Evolutionary conservation across 2,797 vertebrate species (phyloP).

Genomic region (Semotilus atromaculatus): DNA sequence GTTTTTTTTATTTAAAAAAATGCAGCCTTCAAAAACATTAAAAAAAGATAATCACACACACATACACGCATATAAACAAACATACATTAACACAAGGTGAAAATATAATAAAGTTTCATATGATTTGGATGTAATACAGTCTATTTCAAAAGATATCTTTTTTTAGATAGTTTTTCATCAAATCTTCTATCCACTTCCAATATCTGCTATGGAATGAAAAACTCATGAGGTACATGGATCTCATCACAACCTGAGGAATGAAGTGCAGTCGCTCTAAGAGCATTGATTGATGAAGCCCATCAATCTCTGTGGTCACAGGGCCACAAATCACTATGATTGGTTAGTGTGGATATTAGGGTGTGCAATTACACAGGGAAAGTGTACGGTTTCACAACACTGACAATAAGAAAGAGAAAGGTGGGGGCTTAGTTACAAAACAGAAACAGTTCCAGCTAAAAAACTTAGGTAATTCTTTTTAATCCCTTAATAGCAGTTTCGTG

Average conservation of each 20-base stretch:
- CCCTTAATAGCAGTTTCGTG: not conserved
- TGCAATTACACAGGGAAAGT: conserved; percentile 42
- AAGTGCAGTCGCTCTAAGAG: not conserved
- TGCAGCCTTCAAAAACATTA: not conserved
- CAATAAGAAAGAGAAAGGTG: conserved; percentile 45
- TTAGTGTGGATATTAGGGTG: conserved; percentile 37
- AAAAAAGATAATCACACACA: no score
- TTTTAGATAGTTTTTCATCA: conserved; percentile 9
- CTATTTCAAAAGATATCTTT: not conserved
- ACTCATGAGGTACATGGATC: not conserved
- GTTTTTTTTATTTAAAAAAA: not conserved
- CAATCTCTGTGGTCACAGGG: conserved; percentile 31
- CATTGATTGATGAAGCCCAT: conserved; percentile 38
- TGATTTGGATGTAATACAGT: not conserved
- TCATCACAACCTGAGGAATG: not conserved
- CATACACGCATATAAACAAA: no score
- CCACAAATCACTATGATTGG: conserved; percentile 45
- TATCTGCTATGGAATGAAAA: conserved; percentile 11
- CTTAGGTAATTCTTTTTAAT: not conserved
- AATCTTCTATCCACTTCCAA: not conserved
- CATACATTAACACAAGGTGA: not conserved
- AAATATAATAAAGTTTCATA: not conserved
- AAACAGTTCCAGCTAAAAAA: not conserved
- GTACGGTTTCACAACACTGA: conserved; percentile 44
- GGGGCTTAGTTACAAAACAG: not conserved